A percentile compares a stretch with the other conserved stretches of the same genome.
These are phyloP conservation scores for Trematomus loennbergii DNA, from an alignment of 2,113 vertebrate species.

Conservation along the genomic window DNA sequence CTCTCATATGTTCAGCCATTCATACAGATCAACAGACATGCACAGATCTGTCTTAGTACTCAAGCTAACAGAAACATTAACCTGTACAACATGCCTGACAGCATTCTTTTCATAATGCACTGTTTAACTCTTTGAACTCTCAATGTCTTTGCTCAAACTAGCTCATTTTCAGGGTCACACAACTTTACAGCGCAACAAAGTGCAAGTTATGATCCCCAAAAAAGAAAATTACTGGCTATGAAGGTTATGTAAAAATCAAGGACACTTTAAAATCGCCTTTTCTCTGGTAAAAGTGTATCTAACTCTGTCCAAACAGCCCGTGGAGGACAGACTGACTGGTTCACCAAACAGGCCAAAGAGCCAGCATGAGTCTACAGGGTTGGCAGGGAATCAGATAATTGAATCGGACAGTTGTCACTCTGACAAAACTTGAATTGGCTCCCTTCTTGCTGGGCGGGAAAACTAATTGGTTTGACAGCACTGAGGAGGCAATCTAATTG, in stretches of 20 bases:
- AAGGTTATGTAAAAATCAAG: not conserved
- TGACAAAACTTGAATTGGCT: conserved; percentile 60
- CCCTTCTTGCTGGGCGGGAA: conserved; percentile 50
- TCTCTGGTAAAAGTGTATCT: not conserved
- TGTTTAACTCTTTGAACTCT: not conserved
- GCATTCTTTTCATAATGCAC: conserved; percentile 11
- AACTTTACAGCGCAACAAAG: not conserved
- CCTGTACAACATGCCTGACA: not conserved
- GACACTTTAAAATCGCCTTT: not conserved
- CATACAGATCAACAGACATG: conserved; percentile 22
- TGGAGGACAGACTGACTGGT: conserved; percentile 22
- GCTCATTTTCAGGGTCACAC: not conserved
- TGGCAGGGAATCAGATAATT: conserved; percentile 45
- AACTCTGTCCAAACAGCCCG: not conserved
- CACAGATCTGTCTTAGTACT: conserved; percentile 32
- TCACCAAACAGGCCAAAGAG: conserved; percentile 10
- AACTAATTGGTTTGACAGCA: conserved; percentile 73
- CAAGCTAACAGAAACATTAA: not conserved
- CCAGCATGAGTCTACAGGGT: conserved; percentile 13
- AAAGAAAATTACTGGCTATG: not conserved
- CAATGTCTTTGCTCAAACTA: not conserved
- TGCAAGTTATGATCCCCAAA: not conserved
- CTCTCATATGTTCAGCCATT: not conserved
- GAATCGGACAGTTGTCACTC: conserved; percentile 60
- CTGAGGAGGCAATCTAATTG: conserved; percentile 73